These are phyloP conservation scores for Cherax destructor DNA, from an alignment of 1,140 invertebrate species.

Conservation along the genomic window DNA sequence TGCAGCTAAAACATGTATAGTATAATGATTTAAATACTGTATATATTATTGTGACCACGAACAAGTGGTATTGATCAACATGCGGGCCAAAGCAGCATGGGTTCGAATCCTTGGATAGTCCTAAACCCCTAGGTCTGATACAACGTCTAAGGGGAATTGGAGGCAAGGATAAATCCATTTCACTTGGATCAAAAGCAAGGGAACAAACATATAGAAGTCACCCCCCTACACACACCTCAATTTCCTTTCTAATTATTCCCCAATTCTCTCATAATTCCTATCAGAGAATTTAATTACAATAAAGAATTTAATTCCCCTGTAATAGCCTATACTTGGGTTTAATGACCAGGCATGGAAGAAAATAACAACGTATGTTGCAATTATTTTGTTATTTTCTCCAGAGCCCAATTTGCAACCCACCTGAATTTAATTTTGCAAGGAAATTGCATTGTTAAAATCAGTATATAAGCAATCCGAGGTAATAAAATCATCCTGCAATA, in stretches of 20 bases:
- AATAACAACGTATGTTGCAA: background rate
- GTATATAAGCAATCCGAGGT: background rate
- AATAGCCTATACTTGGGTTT: constrained; percentile 1
- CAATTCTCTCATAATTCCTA: constrained; percentile 6
- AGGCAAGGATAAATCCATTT: too few species aligned
- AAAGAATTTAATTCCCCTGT: background rate
- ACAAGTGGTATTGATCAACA: too few species aligned
- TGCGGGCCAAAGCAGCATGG: too few species aligned
- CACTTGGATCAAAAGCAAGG: too few species aligned
- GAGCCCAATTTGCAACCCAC: background rate
- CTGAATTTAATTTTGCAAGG: constrained; percentile 2
- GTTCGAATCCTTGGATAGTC: too few species aligned
- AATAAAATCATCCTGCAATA: background rate
- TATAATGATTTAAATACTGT: too few species aligned
- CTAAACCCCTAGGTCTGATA: too few species aligned
- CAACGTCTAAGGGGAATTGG: too few species aligned
- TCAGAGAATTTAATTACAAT: background rate
- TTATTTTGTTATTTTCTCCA: background rate
- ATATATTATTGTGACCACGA: too few species aligned
- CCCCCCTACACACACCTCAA: background rate
- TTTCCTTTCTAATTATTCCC: background rate
- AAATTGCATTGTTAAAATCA: constrained; percentile 12
- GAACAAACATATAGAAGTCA: too few species aligned
- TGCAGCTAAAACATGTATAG: too few species aligned
- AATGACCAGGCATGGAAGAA: background rate